phyloP scores from a whole-genome alignment of 2,888 invertebrate genomes.

The Ischnura elegans region DNA sequence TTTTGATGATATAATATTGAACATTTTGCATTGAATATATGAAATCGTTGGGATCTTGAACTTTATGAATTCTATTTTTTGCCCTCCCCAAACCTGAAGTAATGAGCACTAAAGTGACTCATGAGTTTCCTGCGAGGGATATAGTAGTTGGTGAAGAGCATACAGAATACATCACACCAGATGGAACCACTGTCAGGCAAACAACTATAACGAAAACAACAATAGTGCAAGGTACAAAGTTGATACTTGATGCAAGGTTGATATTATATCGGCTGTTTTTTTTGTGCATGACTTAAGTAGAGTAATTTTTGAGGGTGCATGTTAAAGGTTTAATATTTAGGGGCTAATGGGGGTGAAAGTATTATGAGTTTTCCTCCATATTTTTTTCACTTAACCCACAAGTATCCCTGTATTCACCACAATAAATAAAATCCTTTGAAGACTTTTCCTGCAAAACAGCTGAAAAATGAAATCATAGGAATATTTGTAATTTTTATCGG shows the following conservation, averaged over 20 bases:
- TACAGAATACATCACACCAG: conserved; percentile 68
- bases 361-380: background rate
- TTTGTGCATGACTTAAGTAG: background rate
- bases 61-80: conserved; percentile 52
- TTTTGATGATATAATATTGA: background rate
- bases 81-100: conserved; percentile 54
- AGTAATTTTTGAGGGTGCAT: background rate
- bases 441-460: background rate
- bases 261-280: background rate
- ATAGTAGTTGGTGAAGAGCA: conserved; percentile 68
- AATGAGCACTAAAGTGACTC: conserved; percentile 67
- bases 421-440: background rate
- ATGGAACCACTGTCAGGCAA: conserved; percentile 69
- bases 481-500: too few species aligned
- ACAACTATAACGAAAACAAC: conserved; percentile 68
- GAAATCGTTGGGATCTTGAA: conserved; percentile 27
- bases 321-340: background rate
- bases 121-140: conserved; percentile 68
- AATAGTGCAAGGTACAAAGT: conserved; percentile 68
- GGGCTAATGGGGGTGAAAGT: background rate
- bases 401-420: background rate
- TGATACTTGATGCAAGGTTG: conserved; percentile 21
- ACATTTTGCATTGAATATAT: conserved; percentile 33
- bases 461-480: too few species aligned
- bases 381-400: background rate